Evolutionary conservation across 2,113 vertebrate species (phyloP).

Genomic region (Hippocampus guttulatus): DNA sequence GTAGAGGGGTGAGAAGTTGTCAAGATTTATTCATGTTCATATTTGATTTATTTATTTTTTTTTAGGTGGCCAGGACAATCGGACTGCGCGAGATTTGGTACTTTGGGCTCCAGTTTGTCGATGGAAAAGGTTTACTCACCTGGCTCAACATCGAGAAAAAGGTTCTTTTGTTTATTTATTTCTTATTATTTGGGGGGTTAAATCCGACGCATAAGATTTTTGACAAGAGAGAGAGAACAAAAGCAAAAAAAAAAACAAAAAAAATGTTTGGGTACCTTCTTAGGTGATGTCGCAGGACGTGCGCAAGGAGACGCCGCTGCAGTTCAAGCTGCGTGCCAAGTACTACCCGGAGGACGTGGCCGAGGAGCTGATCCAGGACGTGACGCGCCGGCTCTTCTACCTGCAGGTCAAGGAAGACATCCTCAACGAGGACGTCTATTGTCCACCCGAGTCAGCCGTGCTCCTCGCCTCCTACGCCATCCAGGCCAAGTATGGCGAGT

Average conservation of each 20-base stretch:
- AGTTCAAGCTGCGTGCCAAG: conserved; percentile 89
- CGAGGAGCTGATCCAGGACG: conserved; percentile 94
- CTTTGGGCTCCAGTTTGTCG: conserved; percentile 91
- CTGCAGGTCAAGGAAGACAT: conserved; percentile 92
- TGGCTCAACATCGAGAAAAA: conserved; percentile 96
- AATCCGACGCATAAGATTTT: no score
- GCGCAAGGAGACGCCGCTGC: conserved; percentile 84
- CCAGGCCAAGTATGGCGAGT: conserved; percentile 90
- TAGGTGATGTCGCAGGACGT: conserved; percentile 92
- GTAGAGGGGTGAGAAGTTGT: neutral
- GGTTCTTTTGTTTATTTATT: conserved; percentile 64
- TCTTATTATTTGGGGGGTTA: no score
- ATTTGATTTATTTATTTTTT: neutral
- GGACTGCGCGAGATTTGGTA: conserved; percentile 94
- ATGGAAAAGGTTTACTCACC: conserved; percentile 83
- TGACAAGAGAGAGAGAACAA: no score
- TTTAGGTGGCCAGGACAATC: conserved; percentile 88
- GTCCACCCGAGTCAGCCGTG: conserved; percentile 90
- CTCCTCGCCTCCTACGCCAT: conserved; percentile 92
- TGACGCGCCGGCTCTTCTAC: conserved; percentile 93
- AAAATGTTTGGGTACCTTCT: neutral
- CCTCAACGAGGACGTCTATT: conserved; percentile 88
- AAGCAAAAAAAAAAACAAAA: no score
- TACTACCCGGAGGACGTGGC: conserved; percentile 91
- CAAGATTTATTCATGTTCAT: neutral